phyloP scores from a whole-genome alignment of 2,797 vertebrate genomes.

The Gadopsis marmoratus region DNA sequence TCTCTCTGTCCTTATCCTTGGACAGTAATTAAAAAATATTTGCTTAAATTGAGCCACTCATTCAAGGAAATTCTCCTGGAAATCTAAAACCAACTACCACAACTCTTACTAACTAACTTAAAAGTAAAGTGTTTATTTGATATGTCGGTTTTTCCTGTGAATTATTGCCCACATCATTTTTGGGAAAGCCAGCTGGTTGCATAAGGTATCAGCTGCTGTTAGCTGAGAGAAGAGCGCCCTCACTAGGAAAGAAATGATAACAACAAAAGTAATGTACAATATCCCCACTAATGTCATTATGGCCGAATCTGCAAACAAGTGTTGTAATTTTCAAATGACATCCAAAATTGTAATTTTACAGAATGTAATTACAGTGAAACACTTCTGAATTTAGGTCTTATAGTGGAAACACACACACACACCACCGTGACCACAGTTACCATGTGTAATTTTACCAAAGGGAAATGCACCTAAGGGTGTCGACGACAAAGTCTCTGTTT shows the following conservation, averaged over 20 bases:
- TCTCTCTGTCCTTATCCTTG: too few species aligned
- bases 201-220: neutral
- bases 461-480: neutral
- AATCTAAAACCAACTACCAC: neutral
- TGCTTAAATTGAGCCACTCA: neutral
- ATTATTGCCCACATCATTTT: neutral
- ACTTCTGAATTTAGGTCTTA: too few species aligned
- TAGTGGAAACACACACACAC: neutral
- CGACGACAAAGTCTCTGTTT: neutral
- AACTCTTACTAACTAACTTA: neutral
- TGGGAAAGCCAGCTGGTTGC: neutral
- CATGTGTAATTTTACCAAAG: neutral
- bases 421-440: neutral
- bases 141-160: neutral
- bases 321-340: neutral
- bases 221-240: slow-evolving; percentile 30
- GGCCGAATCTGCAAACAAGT: neutral
- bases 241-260: neutral
- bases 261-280: neutral
- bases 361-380: too few species aligned
- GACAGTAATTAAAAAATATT: neutral
- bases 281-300: neutral
- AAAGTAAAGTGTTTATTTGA: neutral
- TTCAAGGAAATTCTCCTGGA: neutral
- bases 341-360: too few species aligned